phyloP scores from a whole-genome alignment of 2,888 invertebrate genomes.

The Drosophila hamatofila region DNA sequence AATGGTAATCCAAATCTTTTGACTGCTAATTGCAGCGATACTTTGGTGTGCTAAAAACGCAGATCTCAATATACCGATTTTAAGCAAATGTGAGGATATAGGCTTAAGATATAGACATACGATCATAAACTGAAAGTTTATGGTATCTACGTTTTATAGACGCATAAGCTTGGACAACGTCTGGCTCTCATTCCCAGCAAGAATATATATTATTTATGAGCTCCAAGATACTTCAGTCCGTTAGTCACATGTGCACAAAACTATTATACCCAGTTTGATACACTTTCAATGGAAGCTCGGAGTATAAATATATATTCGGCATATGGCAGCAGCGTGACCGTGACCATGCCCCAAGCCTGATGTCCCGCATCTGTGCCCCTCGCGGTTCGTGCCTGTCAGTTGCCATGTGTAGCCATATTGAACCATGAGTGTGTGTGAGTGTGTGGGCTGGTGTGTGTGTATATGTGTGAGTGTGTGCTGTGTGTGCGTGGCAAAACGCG shows the following conservation, averaged over 20 bases:
- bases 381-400: conserved; percentile 19
- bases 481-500: conserved; percentile 38
- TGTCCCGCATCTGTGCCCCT: not conserved
- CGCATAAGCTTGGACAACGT: not conserved
- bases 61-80: not conserved
- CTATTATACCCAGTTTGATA: conserved; percentile 9
- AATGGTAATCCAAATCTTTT: too few relatives aligned
- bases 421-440: conserved; percentile 20
- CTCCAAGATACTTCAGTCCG: not conserved
- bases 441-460: conserved; percentile 9
- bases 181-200: too few relatives aligned
- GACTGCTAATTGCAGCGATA: not conserved
- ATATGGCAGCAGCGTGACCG: conserved; percentile 70
- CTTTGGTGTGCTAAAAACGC: not conserved
- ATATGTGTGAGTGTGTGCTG: conserved; percentile 24
- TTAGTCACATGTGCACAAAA: not conserved
- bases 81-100: not conserved
- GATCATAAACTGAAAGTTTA: not conserved
- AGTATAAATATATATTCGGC: conserved; percentile 63
- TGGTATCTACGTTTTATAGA: not conserved
- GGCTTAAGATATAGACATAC: not conserved
- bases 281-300: conserved; percentile 1
- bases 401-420: conserved; percentile 33
- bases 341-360: conserved; percentile 39
- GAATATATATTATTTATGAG: not conserved